Evolutionary conservation across 2,113 vertebrate genomes (phyloP), one percentile per base, ranked within the genome.

Genomic region (Oreocharis arfaki): DNA sequence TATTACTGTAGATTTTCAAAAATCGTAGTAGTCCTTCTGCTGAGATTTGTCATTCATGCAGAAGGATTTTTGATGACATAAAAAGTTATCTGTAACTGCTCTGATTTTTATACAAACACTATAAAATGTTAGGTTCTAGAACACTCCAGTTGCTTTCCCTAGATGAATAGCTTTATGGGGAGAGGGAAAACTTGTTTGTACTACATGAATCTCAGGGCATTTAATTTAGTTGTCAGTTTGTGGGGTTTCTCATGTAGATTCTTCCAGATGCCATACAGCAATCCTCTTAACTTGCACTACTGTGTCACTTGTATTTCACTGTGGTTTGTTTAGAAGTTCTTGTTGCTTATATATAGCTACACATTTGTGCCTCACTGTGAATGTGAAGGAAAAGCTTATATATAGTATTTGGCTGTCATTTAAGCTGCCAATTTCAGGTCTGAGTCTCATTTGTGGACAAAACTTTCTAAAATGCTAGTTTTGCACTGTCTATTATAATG

Each of bases 341-440:
- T 73, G 37, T 57, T 79, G 37, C 49, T 47, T 73, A 60, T 59
- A 52, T n/a, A 15, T 52, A 19, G 71, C 44, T 67, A 23, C 10
- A 2, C 6, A 5, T 35, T 50, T 16, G 8, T 79, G 68, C 21
- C 7, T 88, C 6, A 2, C n/a, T 55, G 16, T 0, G 0, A 1
- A 16, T n/a, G 23, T 2, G 7, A 79, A 92, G 16, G 24, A 82
- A 55, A 80, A 68, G 13, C 50, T 86, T 81, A 11, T 65, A 3
- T 39, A 3, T 59, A n/a, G 20, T 67, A 5, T 68, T 85, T 79
- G 28, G 7, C 19, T 87, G 30, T 64, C 12, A 49, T 21, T 73
- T 63, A 39, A 64, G 27, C 12, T 77, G 30, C 4, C 50, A 41
- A 0, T 65, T 91, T 59, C 14, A 60, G 22, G 11, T 87, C 64